Evolutionary conservation across 2,888 invertebrate species (phyloP).

Genomic region (Creontiades dilutus): DNA sequence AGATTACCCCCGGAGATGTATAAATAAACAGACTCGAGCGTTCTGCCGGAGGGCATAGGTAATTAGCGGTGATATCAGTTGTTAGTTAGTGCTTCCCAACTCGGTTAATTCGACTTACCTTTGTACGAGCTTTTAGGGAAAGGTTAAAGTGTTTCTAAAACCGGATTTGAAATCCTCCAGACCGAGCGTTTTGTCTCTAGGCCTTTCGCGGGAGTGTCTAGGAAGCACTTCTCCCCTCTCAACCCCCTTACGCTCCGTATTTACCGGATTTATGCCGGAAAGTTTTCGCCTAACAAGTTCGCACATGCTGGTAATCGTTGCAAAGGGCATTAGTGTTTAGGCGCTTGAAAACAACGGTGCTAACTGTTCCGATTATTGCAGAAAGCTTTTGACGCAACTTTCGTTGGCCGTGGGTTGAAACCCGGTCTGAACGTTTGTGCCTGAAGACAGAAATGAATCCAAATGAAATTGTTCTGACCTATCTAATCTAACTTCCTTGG

Average conservation of each 20-base stretch:
- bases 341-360: constrained; percentile 23
- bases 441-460: no score
- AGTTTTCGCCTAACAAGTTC: constrained; percentile 52
- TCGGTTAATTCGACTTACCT: constrained; percentile 33
- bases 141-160: constrained; percentile 53
- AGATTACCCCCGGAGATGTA: constrained; percentile 46
- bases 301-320: constrained; percentile 53
- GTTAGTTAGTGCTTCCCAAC: constrained; percentile 49
- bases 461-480: no score
- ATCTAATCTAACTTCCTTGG: no score
- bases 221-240: neutral
- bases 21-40: constrained; percentile 33
- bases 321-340: constrained; percentile 8
- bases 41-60: neutral
- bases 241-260: constrained; percentile 11
- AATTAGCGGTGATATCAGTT: constrained; percentile 64
- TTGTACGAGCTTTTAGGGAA: constrained; percentile 36
- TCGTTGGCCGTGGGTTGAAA: no score
- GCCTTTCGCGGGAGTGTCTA: neutral
- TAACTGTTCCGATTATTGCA: constrained; percentile 12
- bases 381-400: neutral
- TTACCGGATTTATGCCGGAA: constrained; percentile 48
- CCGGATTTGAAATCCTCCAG: constrained; percentile 48
- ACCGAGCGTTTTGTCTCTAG: constrained; percentile 6
- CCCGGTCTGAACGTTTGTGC: no score